Conservation (phyloP, 2,113 vertebrate species). For the Phyllostomus hastatus region DNA sequence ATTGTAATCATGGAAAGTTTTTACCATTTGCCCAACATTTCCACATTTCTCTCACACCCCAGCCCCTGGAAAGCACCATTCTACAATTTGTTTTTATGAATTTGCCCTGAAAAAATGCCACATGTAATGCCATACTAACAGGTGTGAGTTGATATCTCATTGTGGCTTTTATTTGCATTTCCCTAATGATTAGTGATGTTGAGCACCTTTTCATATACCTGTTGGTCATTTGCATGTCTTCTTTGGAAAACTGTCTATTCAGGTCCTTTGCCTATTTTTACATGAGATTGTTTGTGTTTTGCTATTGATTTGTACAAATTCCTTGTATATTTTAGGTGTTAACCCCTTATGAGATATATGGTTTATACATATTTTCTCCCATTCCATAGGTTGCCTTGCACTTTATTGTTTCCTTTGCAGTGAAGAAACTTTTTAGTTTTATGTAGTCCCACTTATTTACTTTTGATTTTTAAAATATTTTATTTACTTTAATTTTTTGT, state of each 20-base stretch:
- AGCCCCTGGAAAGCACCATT: background rate
- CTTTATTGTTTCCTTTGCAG: background rate
- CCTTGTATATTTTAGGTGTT: background rate
- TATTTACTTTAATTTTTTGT: background rate
- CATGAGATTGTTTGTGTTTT: background rate
- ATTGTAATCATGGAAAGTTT: background rate
- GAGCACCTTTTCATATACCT: background rate
- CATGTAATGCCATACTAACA: background rate
- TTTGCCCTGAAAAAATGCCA: background rate
- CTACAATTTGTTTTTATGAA: background rate
- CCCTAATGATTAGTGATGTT: background rate
- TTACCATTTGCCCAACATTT: background rate
- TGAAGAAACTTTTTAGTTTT: background rate
- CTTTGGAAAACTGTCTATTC: background rate
- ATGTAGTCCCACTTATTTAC: background rate
- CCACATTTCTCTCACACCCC: background rate
- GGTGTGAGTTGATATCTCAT: background rate
- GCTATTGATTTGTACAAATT: background rate
- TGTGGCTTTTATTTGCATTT: background rate
- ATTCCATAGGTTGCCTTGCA: background rate
- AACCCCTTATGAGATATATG: background rate
- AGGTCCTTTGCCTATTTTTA: background rate
- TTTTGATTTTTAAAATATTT: background rate
- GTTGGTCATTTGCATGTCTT: background rate
- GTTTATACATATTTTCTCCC: background rate